Evolutionary conservation across 2,888 invertebrate genomes (phyloP).

Genomic region (Hermaeophaga mercurialis): DNA sequence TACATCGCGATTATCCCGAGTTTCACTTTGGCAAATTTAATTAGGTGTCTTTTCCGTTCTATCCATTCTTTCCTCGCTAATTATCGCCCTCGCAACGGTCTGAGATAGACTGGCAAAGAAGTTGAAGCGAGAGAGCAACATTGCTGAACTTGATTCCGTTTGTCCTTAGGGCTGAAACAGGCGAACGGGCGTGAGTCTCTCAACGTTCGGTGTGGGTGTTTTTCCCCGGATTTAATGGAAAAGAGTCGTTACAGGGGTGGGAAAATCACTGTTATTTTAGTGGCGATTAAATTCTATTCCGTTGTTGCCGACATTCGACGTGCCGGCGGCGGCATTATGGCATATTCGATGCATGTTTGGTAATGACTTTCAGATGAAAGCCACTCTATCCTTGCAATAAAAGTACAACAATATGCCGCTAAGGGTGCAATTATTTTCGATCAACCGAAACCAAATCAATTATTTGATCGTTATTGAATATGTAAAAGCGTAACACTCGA

Average conservation of each 20-base stretch:
- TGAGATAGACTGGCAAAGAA: not conserved
- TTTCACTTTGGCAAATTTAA: no score
- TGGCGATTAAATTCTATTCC: constrained; percentile 28
- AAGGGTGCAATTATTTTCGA: no score
- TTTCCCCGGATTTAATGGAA: constrained; percentile 30
- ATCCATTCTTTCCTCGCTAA: not conserved
- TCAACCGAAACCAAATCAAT: no score
- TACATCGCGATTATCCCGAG: no score
- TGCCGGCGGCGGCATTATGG: not conserved
- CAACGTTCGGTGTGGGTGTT: constrained; percentile 28
- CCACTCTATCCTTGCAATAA: not conserved
- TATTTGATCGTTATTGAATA: no score
- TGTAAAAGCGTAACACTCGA: no score
- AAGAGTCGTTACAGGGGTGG: constrained; percentile 28
- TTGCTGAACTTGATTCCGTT: not conserved
- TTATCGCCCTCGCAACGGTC: constrained; percentile 1
- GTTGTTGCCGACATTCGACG: constrained; percentile 11
- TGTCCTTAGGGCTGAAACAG: not conserved
- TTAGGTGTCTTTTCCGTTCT: no score
- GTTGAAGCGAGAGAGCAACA: not conserved
- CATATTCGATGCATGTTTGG: constrained; percentile 6
- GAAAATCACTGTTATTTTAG: constrained; percentile 29
- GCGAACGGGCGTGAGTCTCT: constrained; percentile 11
- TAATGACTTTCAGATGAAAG: constrained; percentile 17
- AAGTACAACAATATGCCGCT: constrained; percentile 4